Base-by-base conservation (phyloP, 2,888 invertebrate genomes). In the Polymixis lichenea region DNA sequence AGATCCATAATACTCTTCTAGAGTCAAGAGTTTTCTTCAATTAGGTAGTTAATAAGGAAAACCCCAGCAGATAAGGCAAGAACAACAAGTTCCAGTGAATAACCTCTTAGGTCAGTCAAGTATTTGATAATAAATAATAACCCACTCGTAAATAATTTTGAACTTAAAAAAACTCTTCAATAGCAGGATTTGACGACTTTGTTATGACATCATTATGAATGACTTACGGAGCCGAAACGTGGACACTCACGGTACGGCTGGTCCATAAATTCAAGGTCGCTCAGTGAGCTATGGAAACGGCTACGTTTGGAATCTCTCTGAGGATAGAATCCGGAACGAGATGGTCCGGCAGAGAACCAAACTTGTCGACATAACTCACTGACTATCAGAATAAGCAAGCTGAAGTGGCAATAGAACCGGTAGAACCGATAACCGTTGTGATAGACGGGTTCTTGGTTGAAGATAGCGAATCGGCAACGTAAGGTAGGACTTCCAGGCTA, bases 91-190 rank as follows among this genome's bases (percentile, higher is more conserved):
- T 76, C 46, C 25, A 9, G 46, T 78, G 25, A 78, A 78, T 69
- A 78, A 68, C 58, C 28, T 68, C 3, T 32, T 53, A 32, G 25
- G n/a, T 51, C n/a, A 76, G 43, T 6, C 28, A 32, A 43, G 25
- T 28, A 68, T 51, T 78, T 76, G 43, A 60, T 78, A 55, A 76
- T 55, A 60, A 58, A 46, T 78, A 55, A 76, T 49, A 60, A 58
- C 22, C 19, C 66, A n/a, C 11, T 22, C 11, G 7, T 49, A 32
- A 32, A 22, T n/a, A 13, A 13, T 2, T 32, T 49, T 19, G n/a
- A 28, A 51, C 15, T 49, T 15, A 46, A 46, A 46, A 25, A 25
- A 7, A 19, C 7, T 7, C 1, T 11, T 19, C 25, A 19, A 64
- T 7, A 13, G 25, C 19, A 7, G 11, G 25, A 19, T 19, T 19